These are phyloP conservation scores for Sphinx pinastri DNA, from an alignment of 2,888 invertebrate genomes.

Conservation along the genomic window DNA sequence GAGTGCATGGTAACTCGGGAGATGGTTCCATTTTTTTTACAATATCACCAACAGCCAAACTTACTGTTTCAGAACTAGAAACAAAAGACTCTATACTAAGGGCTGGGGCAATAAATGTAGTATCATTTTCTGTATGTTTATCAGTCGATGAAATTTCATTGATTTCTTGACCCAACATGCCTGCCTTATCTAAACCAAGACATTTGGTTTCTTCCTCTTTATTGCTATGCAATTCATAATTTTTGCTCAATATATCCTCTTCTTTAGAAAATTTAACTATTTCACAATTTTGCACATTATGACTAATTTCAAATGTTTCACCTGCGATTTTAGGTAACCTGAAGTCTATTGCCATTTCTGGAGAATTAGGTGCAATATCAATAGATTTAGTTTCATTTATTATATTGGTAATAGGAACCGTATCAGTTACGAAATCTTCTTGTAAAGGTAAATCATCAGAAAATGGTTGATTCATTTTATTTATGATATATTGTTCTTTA, in stretches of 20 bases:
- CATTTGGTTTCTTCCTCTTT: background rate
- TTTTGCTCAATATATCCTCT: background rate
- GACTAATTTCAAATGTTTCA: constrained; percentile 2
- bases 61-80: background rate
- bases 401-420: constrained; percentile 28
- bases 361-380: background rate
- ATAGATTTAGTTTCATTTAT: constrained; percentile 31
- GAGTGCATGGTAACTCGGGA: background rate
- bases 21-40: background rate
- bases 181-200: background rate
- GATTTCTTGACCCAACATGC: background rate
- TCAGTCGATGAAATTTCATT: background rate
- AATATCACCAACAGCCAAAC: background rate
- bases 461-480: constrained; percentile 37
- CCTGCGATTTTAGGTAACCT: constrained; percentile 52
- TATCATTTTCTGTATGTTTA: background rate
- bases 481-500: constrained; percentile 27
- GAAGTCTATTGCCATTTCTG: constrained; percentile 65
- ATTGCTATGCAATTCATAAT: background rate
- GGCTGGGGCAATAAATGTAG: background rate
- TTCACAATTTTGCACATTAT: background rate
- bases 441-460: constrained; percentile 58
- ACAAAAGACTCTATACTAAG: background rate
- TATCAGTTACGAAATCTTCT: constrained; percentile 29
- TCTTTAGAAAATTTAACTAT: background rate